These are phyloP conservation scores for Zosterops lateralis DNA, from an alignment of 2,113 vertebrate genomes.

Conservation along the genomic window DNA sequence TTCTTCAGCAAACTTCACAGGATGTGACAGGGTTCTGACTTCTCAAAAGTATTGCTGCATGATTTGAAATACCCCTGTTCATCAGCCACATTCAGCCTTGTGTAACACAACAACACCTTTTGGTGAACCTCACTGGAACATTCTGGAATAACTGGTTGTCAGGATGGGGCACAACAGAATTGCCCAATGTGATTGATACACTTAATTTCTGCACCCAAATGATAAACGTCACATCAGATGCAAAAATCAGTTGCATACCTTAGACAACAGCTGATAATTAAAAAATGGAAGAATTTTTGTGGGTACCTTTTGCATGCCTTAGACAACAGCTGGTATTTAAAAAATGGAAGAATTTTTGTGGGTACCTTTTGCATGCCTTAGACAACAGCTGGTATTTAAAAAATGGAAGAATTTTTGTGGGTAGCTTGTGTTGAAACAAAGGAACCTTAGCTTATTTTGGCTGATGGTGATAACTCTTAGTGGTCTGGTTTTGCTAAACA, in stretches of 20 bases:
- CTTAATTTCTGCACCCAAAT: background rate
- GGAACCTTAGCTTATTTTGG: background rate
- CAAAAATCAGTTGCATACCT: background rate
- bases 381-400: background rate
- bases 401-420: background rate
- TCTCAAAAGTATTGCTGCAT: background rate
- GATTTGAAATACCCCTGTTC: background rate
- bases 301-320: too few species aligned
- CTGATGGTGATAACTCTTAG: background rate
- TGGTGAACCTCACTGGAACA: background rate
- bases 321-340: too few species aligned
- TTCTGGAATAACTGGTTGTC: background rate
- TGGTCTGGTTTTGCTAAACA: background rate
- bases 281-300: too few species aligned
- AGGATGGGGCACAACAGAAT: background rate
- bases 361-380: background rate
- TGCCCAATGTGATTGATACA: background rate
- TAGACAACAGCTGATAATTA: too few species aligned
- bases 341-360: too few species aligned
- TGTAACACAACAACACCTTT: background rate
- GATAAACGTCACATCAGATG: background rate
- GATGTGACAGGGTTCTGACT: background rate
- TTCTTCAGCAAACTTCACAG: background rate
- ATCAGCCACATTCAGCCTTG: background rate
- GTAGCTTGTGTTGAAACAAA: background rate